Percentiles rank a stretch among this genome's conserved stretches.
Conservation (phyloP, 2,888 invertebrate species). For the Temnothorax rugatulus region DNA sequence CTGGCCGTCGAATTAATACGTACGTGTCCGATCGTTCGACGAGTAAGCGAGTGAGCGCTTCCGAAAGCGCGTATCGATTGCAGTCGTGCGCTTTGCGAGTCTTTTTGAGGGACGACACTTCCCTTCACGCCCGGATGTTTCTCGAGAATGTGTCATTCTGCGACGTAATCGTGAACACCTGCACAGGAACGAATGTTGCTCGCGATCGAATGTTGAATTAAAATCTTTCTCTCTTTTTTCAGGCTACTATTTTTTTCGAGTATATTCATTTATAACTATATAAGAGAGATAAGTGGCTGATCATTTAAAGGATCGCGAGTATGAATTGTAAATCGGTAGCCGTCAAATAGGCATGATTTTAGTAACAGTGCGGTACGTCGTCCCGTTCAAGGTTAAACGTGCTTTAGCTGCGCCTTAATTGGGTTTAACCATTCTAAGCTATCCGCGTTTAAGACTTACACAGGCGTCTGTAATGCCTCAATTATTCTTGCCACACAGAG, state of each 20-base stretch:
- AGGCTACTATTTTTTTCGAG: neutral
- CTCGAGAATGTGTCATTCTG: neutral
- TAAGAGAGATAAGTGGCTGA: neutral
- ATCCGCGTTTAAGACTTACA: conserved; percentile 37
- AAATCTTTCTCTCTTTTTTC: no score
- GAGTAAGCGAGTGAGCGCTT: conserved; percentile 47
- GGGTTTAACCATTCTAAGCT: conserved; percentile 40
- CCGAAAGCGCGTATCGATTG: conserved; percentile 44
- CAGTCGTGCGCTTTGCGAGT: conserved; percentile 27
- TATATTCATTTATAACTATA: neutral
- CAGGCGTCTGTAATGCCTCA: conserved; percentile 26
- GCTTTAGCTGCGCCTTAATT: conserved; percentile 48
- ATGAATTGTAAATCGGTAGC: conserved; percentile 2
- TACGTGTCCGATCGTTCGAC: conserved; percentile 64
- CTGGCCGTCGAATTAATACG: conserved; percentile 64
- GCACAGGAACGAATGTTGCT: neutral
- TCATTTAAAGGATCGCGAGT: neutral
- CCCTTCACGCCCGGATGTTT: conserved; percentile 20
- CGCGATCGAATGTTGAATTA: neutral
- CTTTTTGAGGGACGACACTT: conserved; percentile 35
- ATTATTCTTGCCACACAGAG: conserved; percentile 29
- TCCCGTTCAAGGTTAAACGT: conserved; percentile 46
- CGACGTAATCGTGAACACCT: neutral
- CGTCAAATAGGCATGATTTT: conserved; percentile 21
- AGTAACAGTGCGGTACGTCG: conserved; percentile 4